Evolutionary conservation across 2,888 invertebrate genomes (phyloP).

Genomic region (Ctena decussata): DNA sequence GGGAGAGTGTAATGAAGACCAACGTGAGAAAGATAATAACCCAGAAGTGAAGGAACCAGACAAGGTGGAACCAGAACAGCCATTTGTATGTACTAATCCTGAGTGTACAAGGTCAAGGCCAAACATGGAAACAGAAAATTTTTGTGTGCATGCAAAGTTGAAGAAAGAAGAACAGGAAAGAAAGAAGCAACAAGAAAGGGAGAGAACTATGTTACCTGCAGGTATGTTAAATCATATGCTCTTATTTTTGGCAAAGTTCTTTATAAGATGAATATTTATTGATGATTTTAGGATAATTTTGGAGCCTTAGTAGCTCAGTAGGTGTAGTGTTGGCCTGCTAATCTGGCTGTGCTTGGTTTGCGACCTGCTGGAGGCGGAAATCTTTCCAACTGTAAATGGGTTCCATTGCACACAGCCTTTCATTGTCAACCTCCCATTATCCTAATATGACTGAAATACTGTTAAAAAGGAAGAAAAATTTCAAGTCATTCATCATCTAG

Average conservation of each 20-base stretch:
- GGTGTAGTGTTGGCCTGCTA: too few species aligned
- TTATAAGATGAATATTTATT: too few species aligned
- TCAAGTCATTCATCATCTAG: too few species aligned
- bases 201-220: slow-evolving; percentile 34
- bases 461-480: too few species aligned
- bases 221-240: slow-evolving; percentile 12
- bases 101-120: slow-evolving; percentile 78
- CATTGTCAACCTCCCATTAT: too few species aligned
- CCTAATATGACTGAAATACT: too few species aligned
- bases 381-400: too few species aligned
- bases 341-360: too few species aligned
- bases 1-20: slow-evolving; percentile 61
- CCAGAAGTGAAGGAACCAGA: slow-evolving; percentile 37
- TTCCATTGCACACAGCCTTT: too few species aligned
- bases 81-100: slow-evolving; percentile 78
- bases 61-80: not conserved
- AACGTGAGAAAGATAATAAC: slow-evolving; percentile 45
- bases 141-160: slow-evolving; percentile 72
- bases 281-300: too few species aligned
- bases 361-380: too few species aligned
- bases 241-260: not conserved
- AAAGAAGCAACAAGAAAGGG: slow-evolving; percentile 50
- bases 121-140: slow-evolving; percentile 67
- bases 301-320: too few species aligned
- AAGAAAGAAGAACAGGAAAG: slow-evolving; percentile 58